Conservation (phyloP, 2,113 vertebrate genomes). For the Callorhinus ursinus region DNA sequence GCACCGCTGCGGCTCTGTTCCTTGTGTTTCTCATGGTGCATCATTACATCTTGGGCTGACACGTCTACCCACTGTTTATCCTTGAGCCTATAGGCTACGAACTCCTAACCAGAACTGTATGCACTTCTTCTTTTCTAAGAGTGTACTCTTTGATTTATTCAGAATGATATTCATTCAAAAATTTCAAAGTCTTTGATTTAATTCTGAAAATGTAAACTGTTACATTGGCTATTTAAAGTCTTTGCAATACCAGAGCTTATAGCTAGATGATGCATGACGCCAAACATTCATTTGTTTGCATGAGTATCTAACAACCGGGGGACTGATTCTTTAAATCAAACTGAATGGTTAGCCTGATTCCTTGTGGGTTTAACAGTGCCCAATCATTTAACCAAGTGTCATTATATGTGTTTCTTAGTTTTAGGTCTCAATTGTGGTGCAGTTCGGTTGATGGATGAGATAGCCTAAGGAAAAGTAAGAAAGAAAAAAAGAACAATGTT, state of each 20-base stretch:
- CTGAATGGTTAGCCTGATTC: not conserved
- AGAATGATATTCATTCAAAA: slow-evolving; percentile 19
- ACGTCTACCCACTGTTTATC: not conserved
- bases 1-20: not conserved
- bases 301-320: not conserved
- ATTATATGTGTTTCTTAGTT: slow-evolving; percentile 39
- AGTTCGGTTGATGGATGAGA: slow-evolving; percentile 80
- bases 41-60: slow-evolving; percentile 52
- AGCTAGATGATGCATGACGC: not conserved
- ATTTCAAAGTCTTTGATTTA: slow-evolving; percentile 53
- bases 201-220: not conserved
- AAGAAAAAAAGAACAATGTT: slow-evolving; percentile 68
- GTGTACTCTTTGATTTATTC: not conserved
- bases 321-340: slow-evolving; percentile 35
- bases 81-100: not conserved
- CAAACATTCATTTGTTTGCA: not conserved
- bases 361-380: not conserved
- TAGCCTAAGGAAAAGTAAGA: slow-evolving; percentile 76
- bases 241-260: not conserved
- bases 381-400: slow-evolving; percentile 49
- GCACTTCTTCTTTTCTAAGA: slow-evolving; percentile 45
- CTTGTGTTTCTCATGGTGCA: not conserved
- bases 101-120: not conserved
- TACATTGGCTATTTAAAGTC: not conserved
- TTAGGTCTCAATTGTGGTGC: slow-evolving; percentile 76